A percentile compares a stretch with the other conserved stretches of the same genome.
phyloP scores from a whole-genome alignment of 2,113 vertebrate genomes.

The Grammomys dolichurus region DNA sequence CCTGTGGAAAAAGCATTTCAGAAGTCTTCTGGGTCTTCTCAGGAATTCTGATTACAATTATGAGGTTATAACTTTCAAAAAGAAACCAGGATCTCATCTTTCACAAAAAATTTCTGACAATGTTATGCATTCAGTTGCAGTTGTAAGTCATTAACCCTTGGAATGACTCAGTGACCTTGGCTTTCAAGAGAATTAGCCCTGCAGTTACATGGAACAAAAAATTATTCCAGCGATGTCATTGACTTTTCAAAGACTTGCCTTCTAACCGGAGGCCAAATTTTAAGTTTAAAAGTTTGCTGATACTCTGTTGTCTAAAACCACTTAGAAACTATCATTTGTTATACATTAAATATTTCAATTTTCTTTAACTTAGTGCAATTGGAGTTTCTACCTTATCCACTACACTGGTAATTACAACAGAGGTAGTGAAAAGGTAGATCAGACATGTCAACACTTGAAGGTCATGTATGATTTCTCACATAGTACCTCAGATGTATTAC shows the following conservation, averaged over 20 bases:
- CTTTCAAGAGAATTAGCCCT: neutral
- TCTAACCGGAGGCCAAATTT: neutral
- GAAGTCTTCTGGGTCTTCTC: neutral
- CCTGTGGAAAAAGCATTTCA: conserved; percentile 51
- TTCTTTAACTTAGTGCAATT: neutral
- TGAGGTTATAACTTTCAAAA: conserved; percentile 46
- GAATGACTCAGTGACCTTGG: conserved; percentile 41
- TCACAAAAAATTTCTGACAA: conserved; percentile 44
- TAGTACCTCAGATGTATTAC: neutral
- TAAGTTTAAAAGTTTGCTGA: neutral
- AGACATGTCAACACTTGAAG: neutral
- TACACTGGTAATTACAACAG: neutral
- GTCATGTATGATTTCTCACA: neutral
- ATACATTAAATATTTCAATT: neutral
- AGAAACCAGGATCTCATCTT: conserved; percentile 31
- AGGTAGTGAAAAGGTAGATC: neutral
- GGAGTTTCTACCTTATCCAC: neutral
- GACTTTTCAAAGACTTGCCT: neutral
- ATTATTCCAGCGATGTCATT: conserved; percentile 40
- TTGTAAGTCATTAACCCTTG: conserved; percentile 67
- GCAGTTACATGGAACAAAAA: neutral
- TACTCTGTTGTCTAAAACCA: neutral
- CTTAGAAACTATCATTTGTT: neutral
- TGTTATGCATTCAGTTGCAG: conserved; percentile 44
- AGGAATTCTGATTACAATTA: conserved; percentile 53